Conservation (phyloP, 64 coral and sea anemone species). For the Actinia equina region DNA sequence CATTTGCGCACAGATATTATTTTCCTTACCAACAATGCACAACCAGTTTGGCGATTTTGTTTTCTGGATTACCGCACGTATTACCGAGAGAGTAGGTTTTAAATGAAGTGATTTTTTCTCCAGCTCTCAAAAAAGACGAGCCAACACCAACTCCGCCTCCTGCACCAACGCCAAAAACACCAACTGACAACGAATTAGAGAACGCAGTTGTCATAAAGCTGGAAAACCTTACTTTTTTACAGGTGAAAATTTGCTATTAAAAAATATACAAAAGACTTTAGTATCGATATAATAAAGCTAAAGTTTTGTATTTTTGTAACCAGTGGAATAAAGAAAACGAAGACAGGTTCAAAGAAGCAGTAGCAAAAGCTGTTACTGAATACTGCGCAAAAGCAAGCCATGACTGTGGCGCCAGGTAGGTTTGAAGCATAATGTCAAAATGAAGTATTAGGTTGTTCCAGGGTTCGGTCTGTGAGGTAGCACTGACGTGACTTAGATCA, state of each 20-base stretch:
- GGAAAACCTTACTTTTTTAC: background rate
- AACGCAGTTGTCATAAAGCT: constrained; percentile 13
- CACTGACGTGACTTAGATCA: too few relatives aligned
- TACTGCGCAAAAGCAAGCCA: background rate
- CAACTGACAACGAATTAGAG: background rate
- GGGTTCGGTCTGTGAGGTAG: too few relatives aligned
- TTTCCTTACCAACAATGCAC: background rate
- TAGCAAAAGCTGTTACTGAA: background rate
- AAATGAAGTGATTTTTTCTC: background rate
- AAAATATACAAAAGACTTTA: background rate
- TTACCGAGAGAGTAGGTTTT: background rate
- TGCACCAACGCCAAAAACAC: constrained; percentile 16
- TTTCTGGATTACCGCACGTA: background rate
- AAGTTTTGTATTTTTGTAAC: background rate
- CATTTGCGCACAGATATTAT: too few relatives aligned
- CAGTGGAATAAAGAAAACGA: background rate
- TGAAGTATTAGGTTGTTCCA: too few relatives aligned
- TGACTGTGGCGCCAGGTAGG: background rate
- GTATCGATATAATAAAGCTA: background rate
- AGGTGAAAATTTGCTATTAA: background rate
- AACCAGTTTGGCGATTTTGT: background rate
- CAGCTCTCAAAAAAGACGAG: background rate
- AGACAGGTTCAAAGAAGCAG: background rate
- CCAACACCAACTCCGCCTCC: constrained; percentile 26
- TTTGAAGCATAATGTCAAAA: background rate